Conservation (phyloP, 92 coral and sea anemone species). For the Parazoanthus atlanticus region DNA sequence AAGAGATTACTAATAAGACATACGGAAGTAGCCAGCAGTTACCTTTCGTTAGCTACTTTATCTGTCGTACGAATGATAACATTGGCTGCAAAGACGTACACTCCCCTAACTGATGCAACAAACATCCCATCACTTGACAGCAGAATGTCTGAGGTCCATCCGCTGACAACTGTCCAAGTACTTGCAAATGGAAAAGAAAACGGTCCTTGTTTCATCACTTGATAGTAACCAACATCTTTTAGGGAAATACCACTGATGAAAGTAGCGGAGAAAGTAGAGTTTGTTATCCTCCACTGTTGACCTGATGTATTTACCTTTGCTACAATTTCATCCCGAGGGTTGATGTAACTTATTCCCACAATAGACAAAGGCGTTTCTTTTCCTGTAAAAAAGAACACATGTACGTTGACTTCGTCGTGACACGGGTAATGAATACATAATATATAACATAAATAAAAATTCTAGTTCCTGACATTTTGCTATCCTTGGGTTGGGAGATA, state of each 20-base stretch:
- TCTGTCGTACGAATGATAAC: slow-evolving; percentile 12
- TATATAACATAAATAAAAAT: too few relatives aligned
- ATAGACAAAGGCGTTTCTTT: background rate
- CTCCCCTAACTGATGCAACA: slow-evolving; percentile 25
- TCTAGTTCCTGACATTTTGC: too few relatives aligned
- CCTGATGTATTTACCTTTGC: background rate
- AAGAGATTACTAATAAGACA: too few relatives aligned
- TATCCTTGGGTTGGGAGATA: too few relatives aligned
- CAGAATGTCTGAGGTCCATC: background rate
- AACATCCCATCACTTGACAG: slow-evolving; percentile 1
- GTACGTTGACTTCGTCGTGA: too few relatives aligned
- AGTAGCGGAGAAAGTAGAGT: slow-evolving; percentile 7
- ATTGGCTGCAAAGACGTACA: slow-evolving; percentile 25
- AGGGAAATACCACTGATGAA: background rate
- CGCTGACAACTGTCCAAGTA: slow-evolving; percentile 28
- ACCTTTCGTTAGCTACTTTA: slow-evolving; percentile 1
- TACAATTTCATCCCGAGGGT: background rate
- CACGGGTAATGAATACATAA: background rate
- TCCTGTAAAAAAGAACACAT: background rate
- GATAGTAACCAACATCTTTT: background rate
- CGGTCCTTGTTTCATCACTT: background rate
- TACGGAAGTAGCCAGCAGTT: too few relatives aligned
- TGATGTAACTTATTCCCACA: background rate
- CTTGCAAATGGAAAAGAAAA: background rate
- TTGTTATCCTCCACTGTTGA: background rate